Percentiles rank a stretch among this genome's conserved stretches.
phyloP scores from a whole-genome alignment of 2,797 vertebrate species.

The Molossus molossus region DNA sequence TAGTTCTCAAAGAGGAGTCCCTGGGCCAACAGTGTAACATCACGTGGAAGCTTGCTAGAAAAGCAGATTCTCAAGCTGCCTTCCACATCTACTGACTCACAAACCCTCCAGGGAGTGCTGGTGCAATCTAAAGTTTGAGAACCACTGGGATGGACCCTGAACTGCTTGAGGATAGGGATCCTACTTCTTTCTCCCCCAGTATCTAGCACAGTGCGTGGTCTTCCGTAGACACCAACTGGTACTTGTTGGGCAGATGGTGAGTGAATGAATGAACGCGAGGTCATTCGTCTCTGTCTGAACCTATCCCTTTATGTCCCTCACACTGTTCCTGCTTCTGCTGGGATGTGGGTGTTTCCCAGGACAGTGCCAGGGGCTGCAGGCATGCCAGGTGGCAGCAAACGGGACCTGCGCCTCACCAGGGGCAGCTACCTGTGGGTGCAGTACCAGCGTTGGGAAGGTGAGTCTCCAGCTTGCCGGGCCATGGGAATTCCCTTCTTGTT shows the following conservation, averaged over 20 bases:
- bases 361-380: conserved; percentile 95
- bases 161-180: not conserved
- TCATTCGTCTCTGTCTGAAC: not conserved
- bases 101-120: not conserved
- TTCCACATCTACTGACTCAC: not conserved
- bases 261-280: no score
- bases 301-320: not conserved
- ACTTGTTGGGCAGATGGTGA: fast-evolving
- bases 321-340: not conserved
- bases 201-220: not conserved
- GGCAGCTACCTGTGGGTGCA: conserved; percentile 96
- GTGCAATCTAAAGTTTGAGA: not conserved
- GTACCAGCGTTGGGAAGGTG: conserved; percentile 96
- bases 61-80: not conserved
- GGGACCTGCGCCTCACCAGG: conserved; percentile 91
- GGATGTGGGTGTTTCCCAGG: conserved; percentile 86
- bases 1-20: not conserved
- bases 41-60: not conserved
- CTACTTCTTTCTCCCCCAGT: not conserved
- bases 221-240: not conserved
- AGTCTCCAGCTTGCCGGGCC: conserved; percentile 76
- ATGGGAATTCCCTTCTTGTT: not conserved
- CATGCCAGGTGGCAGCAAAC: conserved; percentile 94
- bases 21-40: not conserved
- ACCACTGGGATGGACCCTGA: not conserved